A percentile compares a stretch with the other conserved stretches of the same genome.
phyloP scores from a whole-genome alignment of 2,113 vertebrate genomes.

The Sardina pilchardus region DNA sequence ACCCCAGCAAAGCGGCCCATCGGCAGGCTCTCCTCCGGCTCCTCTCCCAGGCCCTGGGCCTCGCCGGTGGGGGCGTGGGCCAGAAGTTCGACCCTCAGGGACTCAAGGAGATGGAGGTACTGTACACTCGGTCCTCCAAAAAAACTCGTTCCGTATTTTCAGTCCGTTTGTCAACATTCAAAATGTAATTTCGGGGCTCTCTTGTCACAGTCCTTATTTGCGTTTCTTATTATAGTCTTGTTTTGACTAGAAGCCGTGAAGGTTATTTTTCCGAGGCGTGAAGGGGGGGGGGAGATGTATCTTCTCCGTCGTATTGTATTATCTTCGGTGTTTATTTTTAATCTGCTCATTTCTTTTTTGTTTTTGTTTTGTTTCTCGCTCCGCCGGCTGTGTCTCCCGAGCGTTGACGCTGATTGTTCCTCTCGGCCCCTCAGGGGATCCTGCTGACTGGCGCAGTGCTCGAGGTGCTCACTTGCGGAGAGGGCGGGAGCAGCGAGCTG shows the following conservation, averaged over 20 bases:
- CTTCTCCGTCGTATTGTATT: neutral
- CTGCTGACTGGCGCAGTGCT: slow-evolving; percentile 77
- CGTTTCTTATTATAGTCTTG: neutral
- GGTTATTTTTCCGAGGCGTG: neutral
- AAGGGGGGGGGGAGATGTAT: neutral
- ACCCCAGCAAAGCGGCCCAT: slow-evolving; percentile 57
- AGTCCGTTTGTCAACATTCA: neutral
- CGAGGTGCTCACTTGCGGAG: slow-evolving; percentile 81
- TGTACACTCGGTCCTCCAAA: slow-evolving; percentile 61
- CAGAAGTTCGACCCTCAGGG: slow-evolving; percentile 63
- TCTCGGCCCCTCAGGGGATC: slow-evolving; percentile 65
- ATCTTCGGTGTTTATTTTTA: neutral
- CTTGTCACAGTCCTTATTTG: neutral
- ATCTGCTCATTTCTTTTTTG: neutral
- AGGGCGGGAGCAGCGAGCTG: slow-evolving; percentile 61
- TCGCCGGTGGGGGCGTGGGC: slow-evolving; percentile 39
- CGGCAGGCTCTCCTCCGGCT: slow-evolving; percentile 66
- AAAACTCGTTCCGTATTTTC: neutral
- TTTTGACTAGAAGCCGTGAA: neutral
- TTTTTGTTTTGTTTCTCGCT: neutral
- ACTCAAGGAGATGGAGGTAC: slow-evolving; percentile 78
- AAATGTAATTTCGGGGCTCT: neutral
- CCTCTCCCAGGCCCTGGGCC: slow-evolving; percentile 73
- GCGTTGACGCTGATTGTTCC: neutral
- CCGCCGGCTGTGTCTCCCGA: neutral